Conservation (phyloP, 2,113 vertebrate species). For the Callospermophilus lateralis region DNA sequence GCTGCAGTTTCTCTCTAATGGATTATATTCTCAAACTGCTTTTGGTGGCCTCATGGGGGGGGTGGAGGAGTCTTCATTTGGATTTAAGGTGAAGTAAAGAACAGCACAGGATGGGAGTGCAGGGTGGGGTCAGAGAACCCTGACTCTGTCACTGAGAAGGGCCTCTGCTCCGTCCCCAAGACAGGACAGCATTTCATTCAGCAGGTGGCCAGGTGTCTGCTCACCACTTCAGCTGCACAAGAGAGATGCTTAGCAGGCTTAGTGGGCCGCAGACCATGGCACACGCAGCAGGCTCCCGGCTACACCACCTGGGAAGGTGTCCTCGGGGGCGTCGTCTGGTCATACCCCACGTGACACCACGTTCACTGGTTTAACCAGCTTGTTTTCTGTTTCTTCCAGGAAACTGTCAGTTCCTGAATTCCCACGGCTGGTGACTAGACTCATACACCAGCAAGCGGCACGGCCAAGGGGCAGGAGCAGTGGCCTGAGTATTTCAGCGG, state of each 20-base stretch:
- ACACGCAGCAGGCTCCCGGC: neutral
- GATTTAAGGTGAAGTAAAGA: neutral
- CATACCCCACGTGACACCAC: neutral
- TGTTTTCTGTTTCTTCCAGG: neutral
- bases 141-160: neutral
- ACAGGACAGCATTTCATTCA: neutral
- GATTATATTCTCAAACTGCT: neutral
- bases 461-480: rapidly evolving
- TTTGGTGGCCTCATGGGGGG: neutral
- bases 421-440: neutral
- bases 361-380: neutral
- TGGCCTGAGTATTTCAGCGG: neutral
- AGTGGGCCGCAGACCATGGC: neutral
- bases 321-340: neutral
- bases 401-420: neutral
- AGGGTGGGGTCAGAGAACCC: neutral
- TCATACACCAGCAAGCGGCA: neutral
- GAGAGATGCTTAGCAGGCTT: neutral
- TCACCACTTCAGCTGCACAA: neutral
- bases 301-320: neutral
- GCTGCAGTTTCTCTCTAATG: neutral
- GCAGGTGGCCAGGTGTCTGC: neutral
- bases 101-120: neutral
- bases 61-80: neutral
- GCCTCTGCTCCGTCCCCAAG: neutral